Base-by-base conservation (phyloP, 2,113 vertebrate species). In the Sorex araneus region DNA sequence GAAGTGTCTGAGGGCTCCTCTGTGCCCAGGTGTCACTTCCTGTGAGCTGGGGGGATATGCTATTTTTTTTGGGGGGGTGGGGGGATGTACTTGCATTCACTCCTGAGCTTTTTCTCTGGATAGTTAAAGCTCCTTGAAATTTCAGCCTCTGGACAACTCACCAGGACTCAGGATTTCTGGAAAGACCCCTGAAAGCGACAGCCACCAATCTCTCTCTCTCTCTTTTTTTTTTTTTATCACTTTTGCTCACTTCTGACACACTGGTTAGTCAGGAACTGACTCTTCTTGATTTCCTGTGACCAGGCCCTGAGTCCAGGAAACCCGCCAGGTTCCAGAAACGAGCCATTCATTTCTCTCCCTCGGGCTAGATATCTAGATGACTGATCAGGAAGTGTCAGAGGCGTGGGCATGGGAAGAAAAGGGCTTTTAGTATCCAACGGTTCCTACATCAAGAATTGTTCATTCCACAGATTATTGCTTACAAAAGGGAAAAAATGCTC, bases 371-470 rank as follows among this genome's bases (percentile, higher is more conserved):
- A 28, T 84, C 69, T 57, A 73, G 66, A 43, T 30, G 67, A 47
- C 66, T 45, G 87, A 84, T 89, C 66, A 79, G 54, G 66, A 89
- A 89, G 8, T 63, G 76, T 76, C 47, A 71, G 13, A 6, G 71
- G 23, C 45, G 60, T 32, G 74, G 64, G 76, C 40, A 40, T 40
- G 40, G 40, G 40, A 76, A 86, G 36, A 23, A 70, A 86, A 86
- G 19, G n/a, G 19, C 45, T 93, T 90, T 94, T 28, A 81, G 60
- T 32, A 36, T 30, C 60, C 69, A 76, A 76, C 27, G 30, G 45
- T 67, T 80, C 36, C 75, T 75, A 3, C 23, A 47, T 80, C n/a
- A 76, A 27, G n/a, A 27, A 13, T 34, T 3, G 7, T 50, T 86
- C 30, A 80, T 86, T 40, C 34, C 66, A 79, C 70, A 63, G 16